Evolutionary conservation across 2,797 vertebrate species (phyloP).

Genomic region (Gallinago solitaria): DNA sequence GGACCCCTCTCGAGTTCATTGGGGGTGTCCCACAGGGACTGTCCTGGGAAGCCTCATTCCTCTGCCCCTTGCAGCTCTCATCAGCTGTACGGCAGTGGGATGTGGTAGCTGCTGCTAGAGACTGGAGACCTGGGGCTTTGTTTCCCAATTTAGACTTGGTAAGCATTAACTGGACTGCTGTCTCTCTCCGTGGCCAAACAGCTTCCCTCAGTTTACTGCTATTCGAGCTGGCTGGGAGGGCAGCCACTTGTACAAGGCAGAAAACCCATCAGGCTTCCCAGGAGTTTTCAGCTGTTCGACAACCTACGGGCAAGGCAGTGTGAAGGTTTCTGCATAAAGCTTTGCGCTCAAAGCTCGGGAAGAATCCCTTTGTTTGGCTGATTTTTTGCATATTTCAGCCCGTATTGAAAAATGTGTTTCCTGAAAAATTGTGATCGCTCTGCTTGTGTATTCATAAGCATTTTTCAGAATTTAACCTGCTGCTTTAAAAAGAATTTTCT

Average conservation of each 20-base stretch:
- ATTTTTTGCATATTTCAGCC: not conserved
- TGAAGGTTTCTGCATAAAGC: not conserved
- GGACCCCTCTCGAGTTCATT: rapidly evolving
- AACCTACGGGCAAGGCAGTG: not conserved
- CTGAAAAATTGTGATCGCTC: not conserved
- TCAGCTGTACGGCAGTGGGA: not conserved
- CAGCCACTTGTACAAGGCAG: not conserved
- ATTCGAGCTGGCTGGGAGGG: not conserved
- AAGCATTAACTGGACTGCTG: not conserved
- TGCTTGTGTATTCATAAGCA: not conserved
- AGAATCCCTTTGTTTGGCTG: not conserved
- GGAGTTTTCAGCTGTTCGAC: not conserved
- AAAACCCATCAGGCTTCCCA: not conserved
- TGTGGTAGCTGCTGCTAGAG: not conserved
- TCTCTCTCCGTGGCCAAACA: not conserved
- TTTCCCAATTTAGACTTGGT: not conserved
- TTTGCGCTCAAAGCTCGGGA: rapidly evolving
- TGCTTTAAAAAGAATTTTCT: not conserved
- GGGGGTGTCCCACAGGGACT: not conserved
- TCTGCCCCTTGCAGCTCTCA: not conserved
- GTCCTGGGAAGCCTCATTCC: not conserved
- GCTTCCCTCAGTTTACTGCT: not conserved
- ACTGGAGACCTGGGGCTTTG: not conserved
- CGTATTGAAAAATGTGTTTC: rapidly evolving
- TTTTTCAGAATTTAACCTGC: not conserved